phyloP scores from a whole-genome alignment of 2,113 vertebrate genomes.

The Neotoma lepida region DNA sequence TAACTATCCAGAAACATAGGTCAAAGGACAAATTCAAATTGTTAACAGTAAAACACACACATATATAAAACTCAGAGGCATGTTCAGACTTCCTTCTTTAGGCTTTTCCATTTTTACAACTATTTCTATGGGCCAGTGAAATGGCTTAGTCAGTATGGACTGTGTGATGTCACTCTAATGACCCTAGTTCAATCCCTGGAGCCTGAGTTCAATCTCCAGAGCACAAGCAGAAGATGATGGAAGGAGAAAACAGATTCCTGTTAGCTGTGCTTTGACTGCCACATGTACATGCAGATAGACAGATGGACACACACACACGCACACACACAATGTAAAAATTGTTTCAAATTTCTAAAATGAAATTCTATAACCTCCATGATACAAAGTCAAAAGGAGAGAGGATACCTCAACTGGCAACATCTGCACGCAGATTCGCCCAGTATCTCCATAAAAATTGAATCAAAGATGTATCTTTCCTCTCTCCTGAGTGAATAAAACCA shows the following conservation, averaged over 20 bases:
- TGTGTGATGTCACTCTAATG: neutral
- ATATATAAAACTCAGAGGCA: neutral
- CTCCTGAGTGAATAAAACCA: neutral
- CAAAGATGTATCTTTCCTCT: neutral
- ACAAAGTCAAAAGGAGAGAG: neutral
- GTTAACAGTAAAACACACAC: neutral
- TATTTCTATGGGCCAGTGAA: neutral
- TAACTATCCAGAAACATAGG: neutral
- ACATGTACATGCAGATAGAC: neutral
- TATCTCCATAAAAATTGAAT: neutral
- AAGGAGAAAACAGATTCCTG: neutral
- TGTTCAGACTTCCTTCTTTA: constrained; percentile 9
- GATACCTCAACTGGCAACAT: neutral
- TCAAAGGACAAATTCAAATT: neutral
- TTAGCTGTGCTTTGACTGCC: neutral
- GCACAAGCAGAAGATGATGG: neutral
- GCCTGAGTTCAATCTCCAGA: neutral
- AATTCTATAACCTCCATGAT: neutral
- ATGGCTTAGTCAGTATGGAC: neutral
- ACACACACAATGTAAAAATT: neutral
- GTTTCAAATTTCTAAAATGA: neutral
- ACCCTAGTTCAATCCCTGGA: neutral
- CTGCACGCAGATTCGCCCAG: neutral
- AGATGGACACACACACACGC: neutral
- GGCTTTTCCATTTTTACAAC: neutral